Evolutionary conservation across 2,113 vertebrate species (phyloP).

Genomic region (Circaetus cinerascens): DNA sequence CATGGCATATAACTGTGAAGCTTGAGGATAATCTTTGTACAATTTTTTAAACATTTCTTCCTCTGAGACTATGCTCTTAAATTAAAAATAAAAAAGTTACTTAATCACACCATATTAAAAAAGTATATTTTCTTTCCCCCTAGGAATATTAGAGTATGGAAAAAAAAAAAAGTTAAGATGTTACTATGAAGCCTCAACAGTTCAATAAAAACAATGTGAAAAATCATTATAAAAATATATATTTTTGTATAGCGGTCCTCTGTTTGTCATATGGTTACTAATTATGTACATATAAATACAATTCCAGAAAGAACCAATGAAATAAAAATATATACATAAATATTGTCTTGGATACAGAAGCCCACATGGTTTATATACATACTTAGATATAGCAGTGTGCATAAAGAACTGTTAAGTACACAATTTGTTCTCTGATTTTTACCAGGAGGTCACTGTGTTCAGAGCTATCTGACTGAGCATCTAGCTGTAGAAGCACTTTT

Average conservation of each 20-base stretch:
- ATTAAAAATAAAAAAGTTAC: slow-evolving; percentile 16
- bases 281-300: background rate
- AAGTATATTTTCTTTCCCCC: background rate
- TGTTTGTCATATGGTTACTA: background rate
- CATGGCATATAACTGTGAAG: slow-evolving; percentile 11
- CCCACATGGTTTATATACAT: background rate
- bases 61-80: slow-evolving; percentile 74
- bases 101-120: background rate
- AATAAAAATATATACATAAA: background rate
- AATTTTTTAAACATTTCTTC: slow-evolving; percentile 66
- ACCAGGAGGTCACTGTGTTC: slow-evolving; percentile 86
- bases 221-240: background rate
- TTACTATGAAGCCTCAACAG: background rate
- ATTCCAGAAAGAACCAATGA: background rate
- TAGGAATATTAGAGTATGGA: background rate
- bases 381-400: background rate
- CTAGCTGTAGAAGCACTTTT: slow-evolving; percentile 78
- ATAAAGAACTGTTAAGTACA: background rate
- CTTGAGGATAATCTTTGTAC: slow-evolving; percentile 44
- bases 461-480: slow-evolving; percentile 87
- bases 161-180: background rate
- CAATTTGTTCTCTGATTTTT: slow-evolving; percentile 42
- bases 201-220: background rate
- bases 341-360: background rate
- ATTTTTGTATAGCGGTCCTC: background rate